Evolutionary conservation across 2,888 invertebrate genomes (phyloP).

Genomic region (Drosophila mayaguana): DNA sequence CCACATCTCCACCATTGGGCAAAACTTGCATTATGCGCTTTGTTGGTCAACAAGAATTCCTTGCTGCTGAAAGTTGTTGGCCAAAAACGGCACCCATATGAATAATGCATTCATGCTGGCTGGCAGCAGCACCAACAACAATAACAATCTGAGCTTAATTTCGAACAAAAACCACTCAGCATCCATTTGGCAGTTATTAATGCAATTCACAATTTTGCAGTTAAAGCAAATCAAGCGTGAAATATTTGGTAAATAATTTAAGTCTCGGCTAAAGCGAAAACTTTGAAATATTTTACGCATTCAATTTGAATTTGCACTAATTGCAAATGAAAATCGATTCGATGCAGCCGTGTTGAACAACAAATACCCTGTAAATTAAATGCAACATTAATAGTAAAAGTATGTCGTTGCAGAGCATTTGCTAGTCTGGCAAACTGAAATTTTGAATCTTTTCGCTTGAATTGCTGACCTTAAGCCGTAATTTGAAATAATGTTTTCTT

Average conservation of each 20-base stretch:
- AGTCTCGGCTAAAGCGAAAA: not conserved
- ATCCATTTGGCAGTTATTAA: slow-evolving; percentile 41
- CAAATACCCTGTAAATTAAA: not conserved
- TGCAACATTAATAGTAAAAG: too few relatives aligned
- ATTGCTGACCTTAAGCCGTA: not conserved
- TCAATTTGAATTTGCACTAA: not conserved
- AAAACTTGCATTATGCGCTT: slow-evolving; percentile 68
- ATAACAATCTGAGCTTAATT: slow-evolving; percentile 31
- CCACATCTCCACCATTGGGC: slow-evolving; percentile 11
- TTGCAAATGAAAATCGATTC: not conserved
- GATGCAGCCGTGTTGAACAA: not conserved
- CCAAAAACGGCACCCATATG: slow-evolving; percentile 36
- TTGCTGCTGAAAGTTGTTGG: slow-evolving; percentile 49
- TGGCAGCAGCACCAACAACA: slow-evolving; percentile 11
- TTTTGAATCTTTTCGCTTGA: too few relatives aligned
- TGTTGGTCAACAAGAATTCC: slow-evolving; percentile 70
- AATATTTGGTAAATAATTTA: slow-evolving; percentile 23
- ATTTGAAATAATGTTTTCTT: not conserved
- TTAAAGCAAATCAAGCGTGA: slow-evolving; percentile 47
- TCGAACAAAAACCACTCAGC: slow-evolving; percentile 11
- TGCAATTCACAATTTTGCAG: slow-evolving; percentile 33
- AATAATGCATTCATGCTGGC: slow-evolving; percentile 49
- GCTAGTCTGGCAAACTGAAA: too few relatives aligned
- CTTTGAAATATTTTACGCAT: not conserved
- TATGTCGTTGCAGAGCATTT: too few relatives aligned